Percentiles rank a stretch among this genome's conserved stretches.
phyloP scores from a whole-genome alignment of 1,140 invertebrate species.

The Myzus persicae region DNA sequence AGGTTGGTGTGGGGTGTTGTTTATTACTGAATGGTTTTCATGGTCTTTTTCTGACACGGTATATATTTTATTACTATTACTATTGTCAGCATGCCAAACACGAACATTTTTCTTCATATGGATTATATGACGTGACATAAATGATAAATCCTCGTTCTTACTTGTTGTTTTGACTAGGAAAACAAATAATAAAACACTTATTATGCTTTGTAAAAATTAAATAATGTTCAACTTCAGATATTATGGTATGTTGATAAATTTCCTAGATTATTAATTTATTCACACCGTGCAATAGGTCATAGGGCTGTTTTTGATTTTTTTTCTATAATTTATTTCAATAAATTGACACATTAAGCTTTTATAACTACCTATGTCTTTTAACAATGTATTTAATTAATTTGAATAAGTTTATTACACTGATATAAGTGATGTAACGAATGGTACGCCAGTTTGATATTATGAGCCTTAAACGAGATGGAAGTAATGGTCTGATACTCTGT shows the following conservation, averaged over 20 bases:
- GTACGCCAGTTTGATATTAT: not conserved
- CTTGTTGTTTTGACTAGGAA: slow-evolving; percentile 22
- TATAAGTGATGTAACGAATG: not conserved
- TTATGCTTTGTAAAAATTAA: not conserved
- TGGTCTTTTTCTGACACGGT: slow-evolving; percentile 27
- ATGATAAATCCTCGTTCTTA: not conserved
- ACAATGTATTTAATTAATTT: not conserved
- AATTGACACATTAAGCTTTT: not conserved
- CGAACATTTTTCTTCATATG: slow-evolving; percentile 11
- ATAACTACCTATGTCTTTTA: not conserved
- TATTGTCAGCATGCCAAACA: slow-evolving; percentile 43
- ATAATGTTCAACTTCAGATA: not conserved
- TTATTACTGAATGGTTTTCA: slow-evolving; percentile 28
- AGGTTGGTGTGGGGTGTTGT: slow-evolving; percentile 11
- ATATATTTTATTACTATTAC: slow-evolving; percentile 25
- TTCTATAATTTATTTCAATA: not conserved
- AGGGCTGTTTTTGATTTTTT: not conserved
- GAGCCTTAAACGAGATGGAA: not conserved
- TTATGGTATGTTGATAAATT: not conserved
- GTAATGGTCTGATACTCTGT: not conserved
- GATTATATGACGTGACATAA: slow-evolving; percentile 4
- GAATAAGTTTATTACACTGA: not conserved
- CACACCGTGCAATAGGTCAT: not conserved
- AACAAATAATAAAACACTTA: not conserved
- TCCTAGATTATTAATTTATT: not conserved